Conservation (phyloP, 2,888 invertebrate genomes). For the Lasius fuliginosus region DNA sequence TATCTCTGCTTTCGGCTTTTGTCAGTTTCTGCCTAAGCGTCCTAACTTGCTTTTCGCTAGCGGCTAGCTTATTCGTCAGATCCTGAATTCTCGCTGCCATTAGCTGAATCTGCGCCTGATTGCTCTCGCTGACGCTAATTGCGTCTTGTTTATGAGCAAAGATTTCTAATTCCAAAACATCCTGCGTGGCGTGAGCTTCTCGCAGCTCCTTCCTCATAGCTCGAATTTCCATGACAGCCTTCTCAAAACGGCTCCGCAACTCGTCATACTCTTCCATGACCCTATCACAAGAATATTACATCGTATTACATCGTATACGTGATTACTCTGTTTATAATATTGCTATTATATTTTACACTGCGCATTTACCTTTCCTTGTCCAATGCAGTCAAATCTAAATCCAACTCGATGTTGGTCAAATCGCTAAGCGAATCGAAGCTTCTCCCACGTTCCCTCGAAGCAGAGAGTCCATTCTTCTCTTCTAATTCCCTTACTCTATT, state of each 20-base stretch:
- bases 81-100: constrained; percentile 95
- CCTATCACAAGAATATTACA: constrained; percentile 81
- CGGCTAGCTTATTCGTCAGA: constrained; percentile 92
- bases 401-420: constrained; percentile 92
- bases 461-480: constrained; percentile 87
- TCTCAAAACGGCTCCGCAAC: constrained; percentile 92
- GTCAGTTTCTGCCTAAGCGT: constrained; percentile 93
- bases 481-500: constrained; percentile 92
- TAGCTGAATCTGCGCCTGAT: constrained; percentile 91
- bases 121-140: constrained; percentile 89
- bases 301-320: neutral
- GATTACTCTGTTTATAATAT: neutral
- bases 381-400: constrained; percentile 91
- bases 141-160: constrained; percentile 92
- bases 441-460: constrained; percentile 88
- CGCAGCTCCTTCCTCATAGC: constrained; percentile 93
- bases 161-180: constrained; percentile 93
- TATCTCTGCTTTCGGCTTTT: constrained; percentile 92
- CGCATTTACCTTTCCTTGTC: constrained; percentile 89
- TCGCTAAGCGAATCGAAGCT: constrained; percentile 94
- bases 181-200: constrained; percentile 93
- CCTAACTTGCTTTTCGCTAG: constrained; percentile 94
- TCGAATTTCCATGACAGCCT: constrained; percentile 94
- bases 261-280: constrained; percentile 94
- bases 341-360: constrained; percentile 16